Evolutionary conservation across 35 echinoderm and acorn worm species (phyloP).

Genomic region (Hemicentrotus pulcherrimus): DNA sequence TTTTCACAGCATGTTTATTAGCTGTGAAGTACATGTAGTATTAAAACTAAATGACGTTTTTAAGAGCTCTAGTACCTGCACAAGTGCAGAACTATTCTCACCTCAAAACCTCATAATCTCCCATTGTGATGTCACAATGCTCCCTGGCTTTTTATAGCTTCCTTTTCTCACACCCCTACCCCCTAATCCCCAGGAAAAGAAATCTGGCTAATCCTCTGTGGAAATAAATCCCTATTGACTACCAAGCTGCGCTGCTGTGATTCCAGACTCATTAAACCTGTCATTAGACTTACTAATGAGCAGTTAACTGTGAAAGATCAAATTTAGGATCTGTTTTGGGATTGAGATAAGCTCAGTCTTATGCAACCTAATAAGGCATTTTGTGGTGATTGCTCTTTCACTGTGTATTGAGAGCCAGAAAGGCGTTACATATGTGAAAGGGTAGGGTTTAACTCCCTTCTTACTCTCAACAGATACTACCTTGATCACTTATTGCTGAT

Average conservation of each 20-base stretch:
- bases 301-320: background rate
- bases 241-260: background rate
- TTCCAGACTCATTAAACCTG: background rate
- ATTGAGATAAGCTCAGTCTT: background rate
- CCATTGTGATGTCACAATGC: background rate
- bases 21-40: background rate
- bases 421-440: no score
- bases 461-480: no score
- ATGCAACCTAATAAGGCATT: no score
- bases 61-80: background rate
- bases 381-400: no score
- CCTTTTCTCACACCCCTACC: background rate
- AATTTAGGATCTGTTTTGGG: background rate
- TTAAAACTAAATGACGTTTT: background rate
- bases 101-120: background rate
- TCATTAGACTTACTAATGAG: background rate
- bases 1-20: background rate
- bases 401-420: no score
- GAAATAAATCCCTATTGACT: slow-evolving; percentile 7
- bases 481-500: no score
- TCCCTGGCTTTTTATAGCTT: background rate
- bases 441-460: no score
- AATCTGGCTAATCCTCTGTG: background rate
- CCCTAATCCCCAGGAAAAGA: background rate
- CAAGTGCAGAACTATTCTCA: background rate